These are phyloP conservation scores for Arnoldichthys spilopterus DNA, from an alignment of 2,797 vertebrate genomes.

Conservation along the genomic window DNA sequence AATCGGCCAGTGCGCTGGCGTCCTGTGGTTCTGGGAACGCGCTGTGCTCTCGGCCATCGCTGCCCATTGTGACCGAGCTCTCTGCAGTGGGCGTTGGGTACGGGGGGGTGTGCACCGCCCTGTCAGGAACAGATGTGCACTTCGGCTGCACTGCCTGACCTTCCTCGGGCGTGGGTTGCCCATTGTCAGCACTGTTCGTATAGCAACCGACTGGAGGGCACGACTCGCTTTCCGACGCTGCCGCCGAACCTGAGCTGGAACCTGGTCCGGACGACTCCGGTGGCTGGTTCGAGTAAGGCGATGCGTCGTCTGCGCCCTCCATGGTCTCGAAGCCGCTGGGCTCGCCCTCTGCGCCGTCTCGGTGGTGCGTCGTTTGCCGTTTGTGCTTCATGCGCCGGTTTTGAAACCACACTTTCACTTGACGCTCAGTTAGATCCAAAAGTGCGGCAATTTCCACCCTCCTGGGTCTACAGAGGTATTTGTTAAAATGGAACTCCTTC, in stretches of 20 bases:
- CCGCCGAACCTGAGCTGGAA: conserved; percentile 60
- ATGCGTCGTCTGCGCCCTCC: conserved; percentile 78
- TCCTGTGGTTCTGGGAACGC: conserved; percentile 75
- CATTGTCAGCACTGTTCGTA: conserved; percentile 76
- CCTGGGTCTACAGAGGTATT: conserved; percentile 87
- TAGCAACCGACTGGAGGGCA: conserved; percentile 74
- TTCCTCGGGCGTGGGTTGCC: conserved; percentile 74
- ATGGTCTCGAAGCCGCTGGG: conserved; percentile 74
- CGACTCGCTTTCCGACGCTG: conserved; percentile 70
- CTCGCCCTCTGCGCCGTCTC: conserved; percentile 83
- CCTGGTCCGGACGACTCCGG: conserved; percentile 77
- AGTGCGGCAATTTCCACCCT: conserved; percentile 87
- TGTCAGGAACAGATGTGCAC: conserved; percentile 66
- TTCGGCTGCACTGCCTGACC: conserved; percentile 61
- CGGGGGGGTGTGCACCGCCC: conserved; percentile 63
- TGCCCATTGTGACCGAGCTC: conserved; percentile 60
- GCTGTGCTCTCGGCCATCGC: conserved; percentile 63
- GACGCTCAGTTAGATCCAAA: conserved; percentile 87
- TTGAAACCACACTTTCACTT: conserved; percentile 92
- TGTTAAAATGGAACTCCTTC: conserved; percentile 91
- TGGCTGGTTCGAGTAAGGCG: conserved; percentile 74
- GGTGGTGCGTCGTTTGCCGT: conserved; percentile 82
- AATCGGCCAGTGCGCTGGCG: conserved; percentile 79
- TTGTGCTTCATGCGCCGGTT: conserved; percentile 92
- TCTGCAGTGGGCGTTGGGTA: conserved; percentile 68